Evolutionary conservation across 1,140 invertebrate genomes (phyloP).

Genomic region (Paraescarpia echinospica): DNA sequence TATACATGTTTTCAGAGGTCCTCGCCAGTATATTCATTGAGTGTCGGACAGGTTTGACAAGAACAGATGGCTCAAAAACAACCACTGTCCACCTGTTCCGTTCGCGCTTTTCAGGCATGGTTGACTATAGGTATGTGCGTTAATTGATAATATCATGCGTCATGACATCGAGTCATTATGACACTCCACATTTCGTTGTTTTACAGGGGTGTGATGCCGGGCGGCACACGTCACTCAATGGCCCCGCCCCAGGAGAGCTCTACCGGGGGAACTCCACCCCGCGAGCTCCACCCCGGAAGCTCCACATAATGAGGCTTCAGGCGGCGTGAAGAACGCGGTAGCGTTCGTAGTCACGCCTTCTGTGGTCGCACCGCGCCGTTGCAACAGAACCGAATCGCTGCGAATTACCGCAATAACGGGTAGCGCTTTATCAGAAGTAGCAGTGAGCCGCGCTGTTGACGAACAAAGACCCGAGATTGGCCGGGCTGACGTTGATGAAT

Average conservation of each 20-base stretch:
- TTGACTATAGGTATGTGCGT: not conserved
- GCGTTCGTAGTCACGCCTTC: not conserved
- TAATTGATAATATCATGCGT: not conserved
- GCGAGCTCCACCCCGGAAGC: too few relatives aligned
- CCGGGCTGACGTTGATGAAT: not conserved
- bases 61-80: not conserved
- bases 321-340: not conserved
- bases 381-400: not conserved
- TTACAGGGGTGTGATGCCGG: not conserved
- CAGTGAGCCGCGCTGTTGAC: not conserved
- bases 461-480: constrained; percentile 3
- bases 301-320: not conserved
- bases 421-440: not conserved
- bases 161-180: not conserved
- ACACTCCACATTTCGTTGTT: not conserved
- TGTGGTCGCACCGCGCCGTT: too few relatives aligned
- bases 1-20: too few relatives aligned
- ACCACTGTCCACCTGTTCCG: not conserved
- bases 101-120: not conserved
- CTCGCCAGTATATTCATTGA: too few relatives aligned
- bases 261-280: too few relatives aligned
- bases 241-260: too few relatives aligned
- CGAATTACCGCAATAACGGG: not conserved
- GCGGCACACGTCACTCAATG: not conserved
- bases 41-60: too few relatives aligned